phyloP scores from a whole-genome alignment of 2,113 vertebrate genomes.

The Pungitius pungitius region DNA sequence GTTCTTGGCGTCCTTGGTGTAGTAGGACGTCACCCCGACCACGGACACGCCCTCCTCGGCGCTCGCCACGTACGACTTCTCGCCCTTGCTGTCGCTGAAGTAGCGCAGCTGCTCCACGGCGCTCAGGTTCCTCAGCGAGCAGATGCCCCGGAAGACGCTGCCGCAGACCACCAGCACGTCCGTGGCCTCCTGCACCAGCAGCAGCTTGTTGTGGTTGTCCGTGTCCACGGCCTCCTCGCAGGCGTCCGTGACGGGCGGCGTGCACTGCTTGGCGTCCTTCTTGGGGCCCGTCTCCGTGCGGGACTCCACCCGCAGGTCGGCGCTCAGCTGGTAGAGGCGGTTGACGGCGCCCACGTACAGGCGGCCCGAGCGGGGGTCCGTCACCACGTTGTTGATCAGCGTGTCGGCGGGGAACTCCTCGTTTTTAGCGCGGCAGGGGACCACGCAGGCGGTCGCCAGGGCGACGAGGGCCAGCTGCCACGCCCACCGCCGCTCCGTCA shows the following conservation, averaged over 20 bases:
- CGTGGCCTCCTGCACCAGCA: conserved; percentile 82
- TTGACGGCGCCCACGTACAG: conserved; percentile 93
- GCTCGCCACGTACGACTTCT: conserved; percentile 95
- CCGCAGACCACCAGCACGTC: conserved; percentile 89
- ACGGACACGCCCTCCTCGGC: conserved; percentile 88
- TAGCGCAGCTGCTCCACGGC: conserved; percentile 80
- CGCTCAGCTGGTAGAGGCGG: conserved; percentile 86
- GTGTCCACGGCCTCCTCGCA: conserved; percentile 82
- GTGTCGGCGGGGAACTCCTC: conserved; percentile 71
- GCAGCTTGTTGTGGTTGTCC: conserved; percentile 90
- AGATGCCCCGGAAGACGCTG: conserved; percentile 93
- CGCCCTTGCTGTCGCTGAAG: conserved; percentile 89
- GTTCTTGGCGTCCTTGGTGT: conserved; percentile 21
- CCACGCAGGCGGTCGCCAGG: conserved; percentile 29
- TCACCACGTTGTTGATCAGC: conserved; percentile 88
- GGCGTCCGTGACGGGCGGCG: conserved; percentile 87
- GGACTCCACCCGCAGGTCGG: conserved; percentile 71
- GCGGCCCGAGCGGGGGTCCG: conserved; percentile 81
- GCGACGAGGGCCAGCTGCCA: conserved; percentile 50
- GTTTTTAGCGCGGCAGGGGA: conserved; percentile 39
- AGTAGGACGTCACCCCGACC: conserved; percentile 88
- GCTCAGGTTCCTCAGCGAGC: conserved; percentile 86
- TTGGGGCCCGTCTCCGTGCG: conserved; percentile 79
- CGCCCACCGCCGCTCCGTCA: conserved; percentile 71
- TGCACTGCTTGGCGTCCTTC: conserved; percentile 88